A percentile compares a stretch with the other conserved stretches of the same genome.
phyloP scores from a whole-genome alignment of 1,140 invertebrate species.

The Adelges cooleyi region DNA sequence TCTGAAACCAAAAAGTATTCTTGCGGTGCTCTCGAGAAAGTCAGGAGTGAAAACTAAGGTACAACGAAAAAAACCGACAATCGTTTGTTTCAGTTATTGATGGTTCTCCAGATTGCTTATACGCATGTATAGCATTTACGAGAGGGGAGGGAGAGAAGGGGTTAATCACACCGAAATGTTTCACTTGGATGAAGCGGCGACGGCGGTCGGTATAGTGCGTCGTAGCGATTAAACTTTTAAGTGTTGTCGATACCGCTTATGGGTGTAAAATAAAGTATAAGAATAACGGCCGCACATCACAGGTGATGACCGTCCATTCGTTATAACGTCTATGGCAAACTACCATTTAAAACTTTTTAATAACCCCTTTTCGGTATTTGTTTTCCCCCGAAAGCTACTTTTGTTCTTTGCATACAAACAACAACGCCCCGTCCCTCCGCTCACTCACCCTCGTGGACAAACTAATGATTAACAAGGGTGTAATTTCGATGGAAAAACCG shows the following conservation, averaged over 20 bases:
- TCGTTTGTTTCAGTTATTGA: too few relatives aligned
- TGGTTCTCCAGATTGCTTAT: too few relatives aligned
- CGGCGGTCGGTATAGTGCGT: not conserved
- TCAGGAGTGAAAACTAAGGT: too few relatives aligned
- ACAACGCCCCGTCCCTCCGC: not conserved
- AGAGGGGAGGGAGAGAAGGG: not conserved
- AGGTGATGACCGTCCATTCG: not conserved
- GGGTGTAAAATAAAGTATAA: too few relatives aligned
- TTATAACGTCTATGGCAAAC: not conserved
- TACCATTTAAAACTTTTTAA: conserved; percentile 23
- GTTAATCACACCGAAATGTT: not conserved
- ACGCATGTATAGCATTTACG: too few relatives aligned
- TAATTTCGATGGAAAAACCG: too few relatives aligned
- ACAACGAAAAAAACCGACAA: too few relatives aligned
- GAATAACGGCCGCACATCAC: not conserved
- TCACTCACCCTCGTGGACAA: not conserved
- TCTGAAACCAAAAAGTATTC: too few relatives aligned
- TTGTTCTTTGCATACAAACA: conserved; percentile 17
- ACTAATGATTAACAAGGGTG: conserved; percentile 12
- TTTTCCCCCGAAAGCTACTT: not conserved
- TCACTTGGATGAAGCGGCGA: not conserved
- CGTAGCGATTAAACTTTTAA: not conserved
- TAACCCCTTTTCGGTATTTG: conserved; percentile 13
- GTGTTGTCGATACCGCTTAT: too few relatives aligned
- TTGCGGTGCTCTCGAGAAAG: too few relatives aligned